These are phyloP conservation scores for Ceramica pisi DNA, from an alignment of 2,888 invertebrate species.

Conservation along the genomic window DNA sequence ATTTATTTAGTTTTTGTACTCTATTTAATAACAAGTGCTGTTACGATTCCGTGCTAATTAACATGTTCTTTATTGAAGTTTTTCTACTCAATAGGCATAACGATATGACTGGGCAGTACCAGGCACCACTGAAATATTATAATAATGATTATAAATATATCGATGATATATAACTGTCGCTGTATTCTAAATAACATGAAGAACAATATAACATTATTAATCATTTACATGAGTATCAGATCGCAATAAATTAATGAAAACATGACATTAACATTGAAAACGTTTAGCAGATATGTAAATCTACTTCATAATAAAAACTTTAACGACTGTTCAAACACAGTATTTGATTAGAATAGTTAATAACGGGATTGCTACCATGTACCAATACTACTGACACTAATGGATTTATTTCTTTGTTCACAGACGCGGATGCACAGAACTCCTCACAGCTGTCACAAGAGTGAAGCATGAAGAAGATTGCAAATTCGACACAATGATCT, in stretches of 20 bases:
- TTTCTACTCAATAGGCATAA: not conserved
- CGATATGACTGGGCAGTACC: conserved; percentile 17
- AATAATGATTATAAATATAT: not conserved
- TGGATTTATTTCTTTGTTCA: conserved; percentile 66
- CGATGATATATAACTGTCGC: too few relatives aligned
- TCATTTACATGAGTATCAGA: not conserved
- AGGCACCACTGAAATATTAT: conserved; percentile 18
- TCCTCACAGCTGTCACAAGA: conserved; percentile 82
- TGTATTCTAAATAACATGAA: not conserved
- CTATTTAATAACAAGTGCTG: conserved; percentile 1
- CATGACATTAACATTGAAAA: not conserved
- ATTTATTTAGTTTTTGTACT: conserved; percentile 24
- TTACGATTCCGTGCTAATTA: conserved; percentile 13
- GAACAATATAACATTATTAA: not conserved
- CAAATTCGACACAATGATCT: conserved; percentile 86
- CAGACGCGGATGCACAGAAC: conserved; percentile 88
- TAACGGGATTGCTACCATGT: too few relatives aligned
- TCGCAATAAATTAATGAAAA: not conserved
- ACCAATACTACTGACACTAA: conserved; percentile 19
- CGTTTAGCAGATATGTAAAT: not conserved
- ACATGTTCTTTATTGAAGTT: conserved; percentile 7
- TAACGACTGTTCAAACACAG: not conserved
- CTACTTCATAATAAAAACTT: not conserved
- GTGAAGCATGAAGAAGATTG: conserved; percentile 87
- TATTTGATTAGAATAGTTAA: too few relatives aligned